These are phyloP conservation scores for Istiophorus platypterus DNA, from an alignment of 2,113 vertebrate species.

Conservation along the genomic window DNA sequence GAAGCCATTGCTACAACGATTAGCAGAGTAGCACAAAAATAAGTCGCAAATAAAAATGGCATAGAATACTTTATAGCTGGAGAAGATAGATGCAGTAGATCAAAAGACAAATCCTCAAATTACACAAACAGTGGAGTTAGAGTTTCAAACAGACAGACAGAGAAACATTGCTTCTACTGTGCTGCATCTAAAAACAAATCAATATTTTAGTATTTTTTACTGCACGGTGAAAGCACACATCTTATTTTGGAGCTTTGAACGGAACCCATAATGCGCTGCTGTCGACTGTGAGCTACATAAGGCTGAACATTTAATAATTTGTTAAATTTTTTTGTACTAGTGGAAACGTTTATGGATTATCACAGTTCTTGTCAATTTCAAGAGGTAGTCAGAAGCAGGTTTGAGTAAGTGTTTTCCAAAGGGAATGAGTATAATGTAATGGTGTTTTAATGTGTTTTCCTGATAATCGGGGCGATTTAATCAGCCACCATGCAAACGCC, in stretches of 20 bases:
- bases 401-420: constrained; percentile 13
- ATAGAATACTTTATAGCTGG: not conserved
- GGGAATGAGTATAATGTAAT: not conserved
- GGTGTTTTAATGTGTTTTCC: not conserved
- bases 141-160: not conserved
- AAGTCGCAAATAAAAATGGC: not conserved
- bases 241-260: not conserved
- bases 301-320: constrained; percentile 3
- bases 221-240: not conserved
- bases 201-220: not conserved
- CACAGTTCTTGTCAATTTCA: not conserved
- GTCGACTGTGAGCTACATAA: not conserved
- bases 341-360: constrained; percentile 7
- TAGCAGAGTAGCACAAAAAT: constrained; percentile 15
- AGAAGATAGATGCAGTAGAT: not conserved
- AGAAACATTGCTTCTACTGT: too few relatives aligned
- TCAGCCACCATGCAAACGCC: not conserved
- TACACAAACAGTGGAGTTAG: not conserved
- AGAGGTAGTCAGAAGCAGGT: not conserved
- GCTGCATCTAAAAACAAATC: not conserved
- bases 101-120: not conserved
- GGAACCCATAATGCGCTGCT: not conserved
- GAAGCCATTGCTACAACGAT: constrained; percentile 21
- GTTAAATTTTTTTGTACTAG: not conserved
- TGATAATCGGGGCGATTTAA: constrained; percentile 45